Conservation (phyloP, 2,888 invertebrate genomes). For the Zaprionus obscuricornis region DNA sequence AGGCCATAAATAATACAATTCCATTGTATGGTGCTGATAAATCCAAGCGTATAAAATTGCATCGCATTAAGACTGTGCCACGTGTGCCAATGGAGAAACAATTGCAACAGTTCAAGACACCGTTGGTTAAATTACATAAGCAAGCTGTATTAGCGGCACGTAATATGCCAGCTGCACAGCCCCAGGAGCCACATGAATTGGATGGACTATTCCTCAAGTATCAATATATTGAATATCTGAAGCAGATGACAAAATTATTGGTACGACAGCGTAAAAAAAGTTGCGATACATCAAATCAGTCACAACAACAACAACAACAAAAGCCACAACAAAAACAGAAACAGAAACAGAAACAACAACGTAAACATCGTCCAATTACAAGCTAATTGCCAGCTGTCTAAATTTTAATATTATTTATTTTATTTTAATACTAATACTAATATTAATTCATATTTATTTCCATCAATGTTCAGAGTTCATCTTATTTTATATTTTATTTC, state of each 20-base stretch:
- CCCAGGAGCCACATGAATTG: conserved; percentile 26
- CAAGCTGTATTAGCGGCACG: conserved; percentile 47
- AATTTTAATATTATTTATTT: too few species aligned
- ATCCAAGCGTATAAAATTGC: not conserved
- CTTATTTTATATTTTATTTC: too few species aligned
- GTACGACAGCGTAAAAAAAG: conserved; percentile 34
- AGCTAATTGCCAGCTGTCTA: not conserved
- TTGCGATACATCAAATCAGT: conserved; percentile 4
- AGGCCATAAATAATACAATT: conserved; percentile 67
- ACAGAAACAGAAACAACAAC: not conserved
- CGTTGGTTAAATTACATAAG: conserved; percentile 39
- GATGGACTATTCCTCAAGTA: conserved; percentile 71
- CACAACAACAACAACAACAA: not conserved
- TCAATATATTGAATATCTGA: conserved; percentile 59
- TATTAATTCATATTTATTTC: not conserved
- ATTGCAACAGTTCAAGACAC: conserved; percentile 59
- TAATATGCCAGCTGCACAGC: not conserved
- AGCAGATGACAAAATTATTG: conserved; percentile 55
- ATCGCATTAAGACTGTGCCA: conserved; percentile 43
- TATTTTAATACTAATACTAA: too few species aligned
- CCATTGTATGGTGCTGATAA: conserved; percentile 19
- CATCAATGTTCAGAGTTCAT: too few species aligned
- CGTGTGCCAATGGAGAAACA: conserved; percentile 61
- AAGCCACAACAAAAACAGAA: not conserved
- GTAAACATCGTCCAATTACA: too few species aligned